Conservation (phyloP, 2,888 invertebrate species). For the Euphydryas editha region DNA sequence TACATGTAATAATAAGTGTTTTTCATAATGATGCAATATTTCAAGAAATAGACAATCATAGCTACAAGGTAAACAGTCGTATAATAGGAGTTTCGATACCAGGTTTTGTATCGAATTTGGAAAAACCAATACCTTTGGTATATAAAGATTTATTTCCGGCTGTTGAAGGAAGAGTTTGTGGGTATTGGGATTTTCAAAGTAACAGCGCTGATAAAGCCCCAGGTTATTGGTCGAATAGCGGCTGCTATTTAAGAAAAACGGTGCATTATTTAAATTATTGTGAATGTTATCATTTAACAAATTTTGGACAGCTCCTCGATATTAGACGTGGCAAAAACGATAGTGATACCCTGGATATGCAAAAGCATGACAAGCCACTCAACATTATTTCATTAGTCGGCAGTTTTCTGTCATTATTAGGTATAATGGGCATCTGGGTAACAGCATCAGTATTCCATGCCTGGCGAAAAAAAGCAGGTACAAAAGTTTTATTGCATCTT, state of each 20-base stretch:
- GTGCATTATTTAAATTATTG: constrained; percentile 62
- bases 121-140: constrained; percentile 80
- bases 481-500: constrained; percentile 86
- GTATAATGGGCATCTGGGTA: constrained; percentile 82
- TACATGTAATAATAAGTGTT: constrained; percentile 78
- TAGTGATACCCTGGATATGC: constrained; percentile 33
- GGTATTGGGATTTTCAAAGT: constrained; percentile 83
- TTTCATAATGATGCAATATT: constrained; percentile 82
- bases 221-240: constrained; percentile 83
- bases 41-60: constrained; percentile 66
- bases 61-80: constrained; percentile 68
- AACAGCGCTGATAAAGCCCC: constrained; percentile 48
- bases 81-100: constrained; percentile 85
- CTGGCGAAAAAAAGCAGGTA: constrained; percentile 85
- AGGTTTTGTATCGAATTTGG: constrained; percentile 80
- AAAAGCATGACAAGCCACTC: constrained; percentile 70
- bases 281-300: constrained; percentile 84
- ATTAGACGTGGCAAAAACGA: constrained; percentile 46
- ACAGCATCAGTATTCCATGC: constrained; percentile 83
- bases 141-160: constrained; percentile 60
- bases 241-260: constrained; percentile 69
- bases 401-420: constrained; percentile 82
- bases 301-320: constrained; percentile 84
- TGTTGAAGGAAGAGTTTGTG: constrained; percentile 65
- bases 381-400: constrained; percentile 84